A percentile compares a stretch with the other conserved stretches of the same genome.
Conservation (phyloP, 2,113 vertebrate species). For the Ctenomys sociabilis region DNA sequence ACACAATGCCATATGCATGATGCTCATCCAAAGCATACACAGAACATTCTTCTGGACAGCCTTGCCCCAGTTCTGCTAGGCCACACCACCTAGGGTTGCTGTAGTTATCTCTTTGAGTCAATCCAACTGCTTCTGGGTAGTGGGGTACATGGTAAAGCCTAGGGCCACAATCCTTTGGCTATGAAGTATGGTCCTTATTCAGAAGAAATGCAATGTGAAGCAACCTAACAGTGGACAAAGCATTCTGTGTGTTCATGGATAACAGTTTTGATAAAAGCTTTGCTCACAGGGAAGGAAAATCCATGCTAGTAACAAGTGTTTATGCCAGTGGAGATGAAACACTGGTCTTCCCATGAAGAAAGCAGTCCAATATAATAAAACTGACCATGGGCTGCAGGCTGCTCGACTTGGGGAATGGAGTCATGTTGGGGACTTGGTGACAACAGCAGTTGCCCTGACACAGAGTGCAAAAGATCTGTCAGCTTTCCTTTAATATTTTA, state of each 20-base stretch:
- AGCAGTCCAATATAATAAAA: neutral
- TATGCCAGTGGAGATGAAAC: neutral
- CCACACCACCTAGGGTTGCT: neutral
- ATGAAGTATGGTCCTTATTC: neutral
- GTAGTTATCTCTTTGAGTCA: neutral
- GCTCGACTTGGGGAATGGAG: neutral
- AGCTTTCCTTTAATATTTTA: neutral
- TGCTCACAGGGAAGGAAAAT: neutral
- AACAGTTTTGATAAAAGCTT: neutral
- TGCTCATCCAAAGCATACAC: neutral
- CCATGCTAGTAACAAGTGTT: neutral
- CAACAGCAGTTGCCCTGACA: neutral
- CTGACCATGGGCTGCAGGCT: neutral
- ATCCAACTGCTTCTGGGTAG: neutral
- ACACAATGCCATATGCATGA: neutral
- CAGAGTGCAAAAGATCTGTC: neutral
- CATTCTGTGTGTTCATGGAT: neutral
- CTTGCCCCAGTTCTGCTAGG: neutral
- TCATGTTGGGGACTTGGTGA: neutral
- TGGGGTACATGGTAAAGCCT: neutral
- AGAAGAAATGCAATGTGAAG: neutral
- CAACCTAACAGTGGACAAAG: neutral
- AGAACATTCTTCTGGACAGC: neutral
- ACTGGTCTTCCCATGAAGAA: neutral
- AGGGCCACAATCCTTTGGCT: neutral